Base-by-base conservation (phyloP, 2,113 vertebrate genomes). In the Cottus gobio region DNA sequence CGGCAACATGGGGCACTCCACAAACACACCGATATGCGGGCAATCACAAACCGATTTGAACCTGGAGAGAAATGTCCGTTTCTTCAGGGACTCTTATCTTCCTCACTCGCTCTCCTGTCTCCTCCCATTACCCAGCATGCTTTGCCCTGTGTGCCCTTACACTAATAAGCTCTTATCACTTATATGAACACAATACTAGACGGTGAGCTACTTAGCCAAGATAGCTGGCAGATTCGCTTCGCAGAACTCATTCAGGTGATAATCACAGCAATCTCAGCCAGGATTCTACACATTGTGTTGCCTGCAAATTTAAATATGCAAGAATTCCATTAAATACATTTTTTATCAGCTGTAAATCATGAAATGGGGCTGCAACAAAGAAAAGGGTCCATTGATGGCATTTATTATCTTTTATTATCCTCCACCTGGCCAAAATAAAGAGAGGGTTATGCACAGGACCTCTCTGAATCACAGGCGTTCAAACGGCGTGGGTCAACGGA, bases 141-240 rank as follows among this genome's bases (percentile, higher is more conserved):
- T 75, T 77, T 57, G 48, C 58, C 46, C 66, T 24, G 15, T 37
- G 28, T 65, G 56, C 13, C 42, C 58, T 76, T 52, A 76, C 63
- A 77, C 72, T 79, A 90, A 85, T 85, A 85, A 78, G 62, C 77
- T 79, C 70, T 85, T 81, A 79, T 87, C 84, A 34, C 72, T 31
- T 46, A 62, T 61, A 75, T 69, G 71, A 80, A 69, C 79, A 71
- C 46, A 50, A 28, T 5, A 65, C 73, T 58, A 68, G 75, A 56
- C 28, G 58, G 56, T n/a, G 72, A 80, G 77, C 73, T 52, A 22
- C 76, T 83, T 60, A 70, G 71, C 78, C 64, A n/a, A 79, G 73
- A 75, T 64, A 50, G 28, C 69, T 56, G 82, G 68, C 67, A 77
- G 72, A 77, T 83, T 76, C 69, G 66, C 66, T 76, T 79, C 69